Base-by-base conservation (phyloP, 2,888 invertebrate species). In the Holacanthella duospinosa region DNA sequence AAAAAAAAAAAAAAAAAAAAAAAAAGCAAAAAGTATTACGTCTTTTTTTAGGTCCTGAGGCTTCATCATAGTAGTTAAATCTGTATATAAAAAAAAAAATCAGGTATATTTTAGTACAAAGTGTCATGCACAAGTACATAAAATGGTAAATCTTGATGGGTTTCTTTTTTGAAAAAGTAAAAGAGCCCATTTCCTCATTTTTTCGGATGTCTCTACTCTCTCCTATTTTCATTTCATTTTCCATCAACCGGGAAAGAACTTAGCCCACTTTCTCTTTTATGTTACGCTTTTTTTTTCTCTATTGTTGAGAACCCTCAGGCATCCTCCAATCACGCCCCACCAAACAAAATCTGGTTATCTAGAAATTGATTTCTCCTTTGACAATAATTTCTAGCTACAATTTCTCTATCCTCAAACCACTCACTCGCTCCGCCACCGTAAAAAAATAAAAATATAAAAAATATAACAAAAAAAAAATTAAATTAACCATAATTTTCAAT, bases 61-160 rank as follows among this genome's bases (percentile, higher is more conserved):
- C 36, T 9, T 36, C 36, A 36, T 36, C 36, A 36, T 16, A n/a
- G n/a, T n/a, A n/a, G n/a, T 36, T 9, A 36, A 36, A 36, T 36
- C 36, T 36, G 6, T 36, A 9, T 36, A n/a, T n/a, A n/a, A n/a
- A n/a, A n/a, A n/a, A n/a, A n/a, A n/a, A n/a, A n/a, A n/a, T n/a
- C n/a, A n/a, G n/a, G n/a, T n/a, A n/a, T n/a, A n/a, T 48, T 48
- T 48, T 48, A 48, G 16, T 48, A 48, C 48, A 48, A 48, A 48
- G 48, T 48, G 48, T 48, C 48, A 48, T 48, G 48, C 48, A 48
- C 48, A 48, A 48, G 48, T 48, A 48, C 4, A 48, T 21, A 16
- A 16, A 36, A 36, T 36, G 36, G 16, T 9, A 16, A 36, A 16
- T 6, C 16, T 16, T 36, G 36, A 36, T 36, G 36, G 36, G 36